phyloP scores from a whole-genome alignment of 1,140 invertebrate species.

The Macrosteles quadrilineatus region DNA sequence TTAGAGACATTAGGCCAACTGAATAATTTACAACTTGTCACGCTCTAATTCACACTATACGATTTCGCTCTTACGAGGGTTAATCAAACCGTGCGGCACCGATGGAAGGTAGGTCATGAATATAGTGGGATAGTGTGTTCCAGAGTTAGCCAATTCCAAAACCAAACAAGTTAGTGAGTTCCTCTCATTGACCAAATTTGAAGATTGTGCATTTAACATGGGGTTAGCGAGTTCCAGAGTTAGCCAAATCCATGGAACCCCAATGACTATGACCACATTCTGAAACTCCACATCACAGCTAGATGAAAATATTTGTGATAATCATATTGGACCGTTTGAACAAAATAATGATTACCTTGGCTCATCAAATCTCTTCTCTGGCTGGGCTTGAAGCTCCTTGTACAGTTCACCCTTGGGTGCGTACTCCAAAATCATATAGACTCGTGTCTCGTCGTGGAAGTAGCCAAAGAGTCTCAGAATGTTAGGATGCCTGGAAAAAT shows the following conservation, averaged over 20 bases:
- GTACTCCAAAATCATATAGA: conserved; percentile 95
- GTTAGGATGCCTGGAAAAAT: conserved; percentile 82
- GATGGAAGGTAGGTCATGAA: too few relatives aligned
- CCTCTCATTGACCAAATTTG: too few relatives aligned
- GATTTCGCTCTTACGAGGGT: too few relatives aligned
- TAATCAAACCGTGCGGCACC: too few relatives aligned
- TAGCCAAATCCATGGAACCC: too few relatives aligned
- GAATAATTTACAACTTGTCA: too few relatives aligned
- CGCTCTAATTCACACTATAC: too few relatives aligned
- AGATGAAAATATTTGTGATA: neutral
- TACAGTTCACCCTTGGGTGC: conserved; percentile 88
- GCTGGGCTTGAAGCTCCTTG: conserved; percentile 67
- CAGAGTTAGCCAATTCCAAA: too few relatives aligned
- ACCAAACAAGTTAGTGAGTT: too few relatives aligned
- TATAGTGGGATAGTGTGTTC: neutral
- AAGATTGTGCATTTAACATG: too few relatives aligned
- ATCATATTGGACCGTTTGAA: neutral
- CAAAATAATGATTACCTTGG: conserved; percentile 54
- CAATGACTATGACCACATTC: neutral
- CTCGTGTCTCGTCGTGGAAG: conserved; percentile 89
- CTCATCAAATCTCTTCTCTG: conserved; percentile 70
- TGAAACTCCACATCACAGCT: neutral
- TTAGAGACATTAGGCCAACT: too few relatives aligned
- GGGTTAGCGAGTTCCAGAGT: too few relatives aligned
- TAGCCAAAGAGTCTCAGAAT: conserved; percentile 93